phyloP scores from a whole-genome alignment of 2,113 vertebrate species.

The Gobius niger region DNA sequence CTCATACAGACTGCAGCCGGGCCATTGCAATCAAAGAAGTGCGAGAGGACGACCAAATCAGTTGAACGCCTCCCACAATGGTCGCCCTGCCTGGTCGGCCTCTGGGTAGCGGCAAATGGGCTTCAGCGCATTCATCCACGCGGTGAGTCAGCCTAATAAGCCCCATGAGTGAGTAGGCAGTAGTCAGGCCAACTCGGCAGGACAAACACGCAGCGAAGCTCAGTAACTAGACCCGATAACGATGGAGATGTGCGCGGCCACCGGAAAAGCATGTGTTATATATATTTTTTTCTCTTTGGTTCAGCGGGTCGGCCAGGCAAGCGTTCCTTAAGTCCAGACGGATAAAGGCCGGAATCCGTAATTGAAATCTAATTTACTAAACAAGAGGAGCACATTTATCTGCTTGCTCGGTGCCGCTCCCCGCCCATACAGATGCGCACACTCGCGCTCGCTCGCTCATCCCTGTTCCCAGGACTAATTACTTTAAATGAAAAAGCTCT shows the following conservation, averaged over 20 bases:
- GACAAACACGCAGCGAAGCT: conserved; percentile 24
- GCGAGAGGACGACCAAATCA: conserved; percentile 23
- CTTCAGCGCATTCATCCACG: conserved; percentile 33
- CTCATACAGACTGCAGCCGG: conserved; percentile 29
- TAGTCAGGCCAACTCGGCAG: conserved; percentile 36
- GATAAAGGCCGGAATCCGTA: conserved; percentile 27
- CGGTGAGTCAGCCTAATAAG: conserved; percentile 49
- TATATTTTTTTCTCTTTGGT: not conserved
- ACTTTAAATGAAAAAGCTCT: conserved; percentile 76
- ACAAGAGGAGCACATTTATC: conserved; percentile 12
- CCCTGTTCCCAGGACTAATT: conserved; percentile 77
- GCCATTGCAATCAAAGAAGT: conserved; percentile 52
- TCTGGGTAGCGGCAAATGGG: conserved; percentile 52
- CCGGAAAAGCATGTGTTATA: not conserved
- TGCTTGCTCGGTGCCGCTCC: conserved; percentile 8
- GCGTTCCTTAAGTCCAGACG: conserved; percentile 5
- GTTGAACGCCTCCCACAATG: conserved; percentile 39
- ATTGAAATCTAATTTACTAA: conserved; percentile 21
- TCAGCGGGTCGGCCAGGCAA: not conserved
- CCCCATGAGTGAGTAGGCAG: conserved; percentile 49
- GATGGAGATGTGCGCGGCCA: not conserved
- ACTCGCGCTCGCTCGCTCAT: conserved; percentile 45
- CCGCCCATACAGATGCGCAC: conserved; percentile 28
- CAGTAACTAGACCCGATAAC: conserved; percentile 14
- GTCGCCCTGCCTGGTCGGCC: conserved; percentile 26